phyloP scores from a whole-genome alignment of 2,113 vertebrate genomes.

The Chaetodon trifascialis region DNA sequence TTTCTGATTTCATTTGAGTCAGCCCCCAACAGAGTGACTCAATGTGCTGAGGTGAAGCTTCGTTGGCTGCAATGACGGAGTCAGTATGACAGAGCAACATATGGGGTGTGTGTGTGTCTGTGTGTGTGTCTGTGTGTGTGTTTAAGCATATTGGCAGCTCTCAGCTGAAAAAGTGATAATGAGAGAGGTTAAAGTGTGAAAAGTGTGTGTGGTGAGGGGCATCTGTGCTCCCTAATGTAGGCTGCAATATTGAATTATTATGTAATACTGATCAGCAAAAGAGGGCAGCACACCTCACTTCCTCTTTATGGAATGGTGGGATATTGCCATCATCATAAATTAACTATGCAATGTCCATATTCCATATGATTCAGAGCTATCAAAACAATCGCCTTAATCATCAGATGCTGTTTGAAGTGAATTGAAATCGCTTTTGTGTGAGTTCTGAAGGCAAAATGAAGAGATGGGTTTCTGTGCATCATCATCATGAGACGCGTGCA shows the following conservation, averaged over 20 bases:
- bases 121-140: conserved; percentile 2
- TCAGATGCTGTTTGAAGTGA: background rate
- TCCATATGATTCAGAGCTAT: background rate
- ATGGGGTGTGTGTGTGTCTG: conserved; percentile 23
- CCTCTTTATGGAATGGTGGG: background rate
- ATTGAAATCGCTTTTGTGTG: background rate
- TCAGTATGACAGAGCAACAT: conserved; percentile 28
- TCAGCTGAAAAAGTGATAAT: conserved; percentile 29
- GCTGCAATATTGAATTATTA: background rate
- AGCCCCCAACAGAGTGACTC: conserved; percentile 38
- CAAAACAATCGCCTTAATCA: background rate
- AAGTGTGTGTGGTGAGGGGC: background rate
- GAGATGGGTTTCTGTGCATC: background rate
- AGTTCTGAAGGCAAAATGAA: background rate
- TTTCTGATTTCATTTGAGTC: conserved; percentile 33
- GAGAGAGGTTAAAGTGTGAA: conserved; percentile 18
- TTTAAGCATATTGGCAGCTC: conserved; percentile 14
- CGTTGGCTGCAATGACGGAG: conserved; percentile 23
- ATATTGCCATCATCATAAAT: background rate
- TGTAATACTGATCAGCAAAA: background rate
- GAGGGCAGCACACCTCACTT: background rate
- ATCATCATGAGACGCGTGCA: background rate
- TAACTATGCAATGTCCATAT: background rate
- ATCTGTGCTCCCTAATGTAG: background rate
- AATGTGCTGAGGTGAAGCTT: conserved; percentile 44